Percentiles rank a stretch among this genome's conserved stretches.
phyloP scores from a whole-genome alignment of 37 sponge, comb jelly and placozoan genomes.

The Diacarnus erythraeanus region DNA sequence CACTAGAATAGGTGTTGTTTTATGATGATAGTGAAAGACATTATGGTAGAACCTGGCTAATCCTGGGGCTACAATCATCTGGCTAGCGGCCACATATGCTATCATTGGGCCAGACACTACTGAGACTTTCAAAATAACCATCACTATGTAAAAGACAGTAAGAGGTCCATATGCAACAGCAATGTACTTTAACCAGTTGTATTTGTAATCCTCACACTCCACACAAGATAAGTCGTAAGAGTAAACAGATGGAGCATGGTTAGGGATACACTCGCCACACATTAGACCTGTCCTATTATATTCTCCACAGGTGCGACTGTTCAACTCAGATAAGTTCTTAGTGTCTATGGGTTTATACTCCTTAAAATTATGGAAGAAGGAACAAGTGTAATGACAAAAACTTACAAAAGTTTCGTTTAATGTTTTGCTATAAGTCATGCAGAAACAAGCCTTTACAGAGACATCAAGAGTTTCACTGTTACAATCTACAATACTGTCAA shows the following conservation, averaged over 20 bases:
- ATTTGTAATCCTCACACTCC: background rate
- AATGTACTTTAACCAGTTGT: conserved; percentile 17
- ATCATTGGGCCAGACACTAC: background rate
- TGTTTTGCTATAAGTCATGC: background rate
- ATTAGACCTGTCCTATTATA: conserved; percentile 11
- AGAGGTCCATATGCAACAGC: background rate
- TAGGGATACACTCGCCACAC: conserved; percentile 37
- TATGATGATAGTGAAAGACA: background rate
- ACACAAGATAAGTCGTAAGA: conserved; percentile 26
- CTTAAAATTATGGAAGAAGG: too few species aligned
- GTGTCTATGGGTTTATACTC: background rate
- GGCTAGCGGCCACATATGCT: background rate
- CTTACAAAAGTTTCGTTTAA: conserved; percentile 6
- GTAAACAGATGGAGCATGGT: conserved; percentile 33
- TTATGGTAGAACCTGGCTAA: background rate
- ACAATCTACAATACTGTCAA: background rate
- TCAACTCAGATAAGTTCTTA: background rate
- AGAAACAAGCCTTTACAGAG: background rate
- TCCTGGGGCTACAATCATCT: background rate
- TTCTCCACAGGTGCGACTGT: background rate
- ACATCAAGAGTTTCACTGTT: conserved; percentile 3
- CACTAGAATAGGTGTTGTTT: background rate
- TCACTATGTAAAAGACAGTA: conserved; percentile 33
- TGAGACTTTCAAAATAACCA: conserved; percentile 49
- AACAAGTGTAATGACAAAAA: background rate